phyloP scores from a whole-genome alignment of 2,888 invertebrate genomes.

The Cacoxenus indagator region DNA sequence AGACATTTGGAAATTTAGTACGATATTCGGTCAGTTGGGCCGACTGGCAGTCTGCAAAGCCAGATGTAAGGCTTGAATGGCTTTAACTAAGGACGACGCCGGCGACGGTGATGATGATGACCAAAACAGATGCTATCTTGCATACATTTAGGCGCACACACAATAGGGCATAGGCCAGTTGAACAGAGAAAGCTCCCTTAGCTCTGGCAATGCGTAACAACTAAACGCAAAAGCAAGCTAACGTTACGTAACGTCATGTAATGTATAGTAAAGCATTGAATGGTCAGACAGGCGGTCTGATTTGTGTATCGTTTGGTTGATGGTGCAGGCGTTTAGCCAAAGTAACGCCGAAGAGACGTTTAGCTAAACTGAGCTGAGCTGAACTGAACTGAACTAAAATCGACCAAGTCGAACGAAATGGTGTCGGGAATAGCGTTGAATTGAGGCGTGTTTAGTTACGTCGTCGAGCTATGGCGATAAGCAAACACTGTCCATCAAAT shows the following conservation, averaged over 20 bases:
- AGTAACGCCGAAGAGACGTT: too few species aligned
- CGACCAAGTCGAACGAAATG: too few species aligned
- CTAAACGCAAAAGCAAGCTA: not conserved
- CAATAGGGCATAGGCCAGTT: conserved; percentile 20
- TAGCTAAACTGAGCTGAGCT: too few species aligned
- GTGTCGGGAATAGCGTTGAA: too few species aligned
- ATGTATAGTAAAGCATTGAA: too few species aligned
- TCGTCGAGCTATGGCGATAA: conserved; percentile 48
- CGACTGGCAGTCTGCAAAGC: too few species aligned
- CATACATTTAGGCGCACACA: conserved; percentile 54
- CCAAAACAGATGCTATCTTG: conserved; percentile 62
- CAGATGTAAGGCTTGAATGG: conserved; percentile 62
- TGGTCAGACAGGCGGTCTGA: too few species aligned
- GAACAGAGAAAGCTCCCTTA: too few species aligned
- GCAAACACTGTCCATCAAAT: conserved; percentile 61
- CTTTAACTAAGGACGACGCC: conserved; percentile 37
- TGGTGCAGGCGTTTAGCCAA: too few species aligned
- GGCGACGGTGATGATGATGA: conserved; percentile 36
- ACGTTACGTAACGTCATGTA: not conserved
- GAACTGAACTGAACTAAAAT: conserved; percentile 8
- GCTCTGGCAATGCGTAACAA: not conserved
- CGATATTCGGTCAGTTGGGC: not conserved
- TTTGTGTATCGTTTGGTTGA: too few species aligned
- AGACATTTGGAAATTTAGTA: conserved; percentile 18
- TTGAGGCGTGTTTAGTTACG: too few species aligned